These are phyloP conservation scores for Drosophila prostipennis DNA, from an alignment of 2,888 invertebrate genomes.

Conservation along the genomic window DNA sequence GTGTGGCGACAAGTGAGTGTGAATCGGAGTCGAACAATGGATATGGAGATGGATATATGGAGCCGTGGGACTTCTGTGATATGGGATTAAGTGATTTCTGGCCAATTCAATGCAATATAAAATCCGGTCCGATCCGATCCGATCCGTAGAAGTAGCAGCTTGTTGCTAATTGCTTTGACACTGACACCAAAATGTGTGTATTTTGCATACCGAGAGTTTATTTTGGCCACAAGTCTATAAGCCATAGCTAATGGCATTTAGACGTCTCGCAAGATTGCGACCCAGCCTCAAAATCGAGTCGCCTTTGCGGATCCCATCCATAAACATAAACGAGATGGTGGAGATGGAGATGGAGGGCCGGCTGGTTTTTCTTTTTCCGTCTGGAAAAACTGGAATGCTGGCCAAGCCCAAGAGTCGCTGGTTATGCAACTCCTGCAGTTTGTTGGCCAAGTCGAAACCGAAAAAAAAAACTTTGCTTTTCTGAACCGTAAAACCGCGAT, in stretches of 20 bases:
- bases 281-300: conserved; percentile 11
- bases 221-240: conserved; percentile 2
- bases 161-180: conserved; percentile 68
- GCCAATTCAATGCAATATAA: neutral
- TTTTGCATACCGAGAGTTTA: conserved; percentile 7
- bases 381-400: conserved; percentile 35
- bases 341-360: conserved; percentile 22
- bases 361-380: conserved; percentile 26
- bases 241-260: conserved; percentile 31
- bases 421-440: conserved; percentile 32
- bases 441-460: neutral
- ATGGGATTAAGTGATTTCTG: neutral
- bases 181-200: conserved; percentile 42
- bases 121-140: neutral
- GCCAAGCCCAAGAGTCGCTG: conserved; percentile 22
- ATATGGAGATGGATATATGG: neutral
- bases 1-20: conserved; percentile 83
- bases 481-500: neutral
- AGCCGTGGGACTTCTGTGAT: neutral
- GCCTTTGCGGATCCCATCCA: conserved; percentile 25
- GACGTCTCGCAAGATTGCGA: conserved; percentile 8
- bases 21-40: neutral
- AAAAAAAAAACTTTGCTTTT: conserved; percentile 3
- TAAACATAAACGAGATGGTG: neutral
- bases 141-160: conserved; percentile 28